Base-by-base conservation (phyloP, 2,888 invertebrate genomes). In the Emmelina monodactyla region DNA sequence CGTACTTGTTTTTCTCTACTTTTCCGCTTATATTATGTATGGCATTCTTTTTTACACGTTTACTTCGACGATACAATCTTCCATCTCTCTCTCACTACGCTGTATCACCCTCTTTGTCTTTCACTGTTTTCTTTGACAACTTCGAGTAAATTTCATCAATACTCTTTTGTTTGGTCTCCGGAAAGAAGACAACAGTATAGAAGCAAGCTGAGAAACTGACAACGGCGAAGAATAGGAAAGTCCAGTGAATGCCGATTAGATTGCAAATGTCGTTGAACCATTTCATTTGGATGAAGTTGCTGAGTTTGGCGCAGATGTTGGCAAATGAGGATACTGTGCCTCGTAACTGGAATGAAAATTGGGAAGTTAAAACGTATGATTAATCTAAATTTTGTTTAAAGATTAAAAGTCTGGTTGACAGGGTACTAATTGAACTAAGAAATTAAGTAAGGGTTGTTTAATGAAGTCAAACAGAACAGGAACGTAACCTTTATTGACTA, bases 221-320 rank as follows among this genome's bases (percentile, higher is more conserved):
- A 0, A 55, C 22, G 0, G 73, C 53, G 44, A 79, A 79, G 56
- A 71, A 71, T 0, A 75, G 41, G 47, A 78, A 71, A 0, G 68
- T 68, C 72, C 75, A 76, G 31, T 79, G 76, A 31, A 75, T 73
- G 16, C 78, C 76, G 34, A 78, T 57, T 1, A 64, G 40, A 0
- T 66, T 62, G 37, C 66, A 65, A 10, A 78, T 51, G 9, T 53
- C 55, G 0, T 67, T 65, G 60, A 79, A 79, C 73, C 75, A 76
- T 43, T 76, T 79, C 50, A 68, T 70, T 42, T 79, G 78, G 22
- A 73, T 39, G 47, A 79, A 79, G 51, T 78, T 79, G 54, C 73
- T 73, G 37, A 75, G 52, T 46, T 79, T 78, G 0, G 76, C 72
- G 44, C 66, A 64, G 12, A 75, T 62, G 59, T 76, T 79, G 5